Evolutionary conservation across 1,140 invertebrate genomes (phyloP).

Genomic region (Carposina sasakii): DNA sequence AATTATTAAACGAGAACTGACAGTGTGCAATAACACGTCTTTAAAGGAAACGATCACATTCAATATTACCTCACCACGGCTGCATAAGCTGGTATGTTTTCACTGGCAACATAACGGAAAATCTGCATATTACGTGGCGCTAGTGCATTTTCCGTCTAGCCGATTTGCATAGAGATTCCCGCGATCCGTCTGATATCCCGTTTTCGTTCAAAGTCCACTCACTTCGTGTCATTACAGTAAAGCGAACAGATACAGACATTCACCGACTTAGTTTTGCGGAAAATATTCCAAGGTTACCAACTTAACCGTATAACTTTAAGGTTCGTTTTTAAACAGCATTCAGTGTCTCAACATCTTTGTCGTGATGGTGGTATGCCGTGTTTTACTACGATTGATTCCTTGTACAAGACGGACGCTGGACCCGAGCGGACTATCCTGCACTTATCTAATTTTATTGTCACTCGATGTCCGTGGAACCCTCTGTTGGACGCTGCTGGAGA

Average conservation of each 20-base stretch:
- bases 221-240: conserved; percentile 54
- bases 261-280: conserved; percentile 21
- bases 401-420: conserved; percentile 51
- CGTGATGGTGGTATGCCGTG: conserved; percentile 26
- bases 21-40: too few species aligned
- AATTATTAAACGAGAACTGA: too few species aligned
- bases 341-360: too few species aligned
- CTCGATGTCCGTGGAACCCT: conserved; percentile 46
- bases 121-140: too few species aligned
- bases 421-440: conserved; percentile 48
- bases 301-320: conserved; percentile 16
- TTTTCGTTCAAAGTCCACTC: conserved; percentile 59
- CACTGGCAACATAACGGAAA: too few species aligned
- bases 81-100: too few species aligned
- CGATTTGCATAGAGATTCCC: conserved; percentile 32
- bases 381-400: conserved; percentile 68
- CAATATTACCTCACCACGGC: too few species aligned
- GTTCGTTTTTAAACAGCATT: too few species aligned
- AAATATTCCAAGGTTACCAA: conserved; percentile 4
- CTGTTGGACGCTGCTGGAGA: conserved; percentile 38
- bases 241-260: conserved; percentile 46
- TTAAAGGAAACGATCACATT: too few species aligned
- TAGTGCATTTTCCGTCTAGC: conserved; percentile 22
- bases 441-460: conserved; percentile 72
- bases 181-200: conserved; percentile 52